Conservation (phyloP, 2,888 invertebrate genomes). For the Operophtera brumata region DNA sequence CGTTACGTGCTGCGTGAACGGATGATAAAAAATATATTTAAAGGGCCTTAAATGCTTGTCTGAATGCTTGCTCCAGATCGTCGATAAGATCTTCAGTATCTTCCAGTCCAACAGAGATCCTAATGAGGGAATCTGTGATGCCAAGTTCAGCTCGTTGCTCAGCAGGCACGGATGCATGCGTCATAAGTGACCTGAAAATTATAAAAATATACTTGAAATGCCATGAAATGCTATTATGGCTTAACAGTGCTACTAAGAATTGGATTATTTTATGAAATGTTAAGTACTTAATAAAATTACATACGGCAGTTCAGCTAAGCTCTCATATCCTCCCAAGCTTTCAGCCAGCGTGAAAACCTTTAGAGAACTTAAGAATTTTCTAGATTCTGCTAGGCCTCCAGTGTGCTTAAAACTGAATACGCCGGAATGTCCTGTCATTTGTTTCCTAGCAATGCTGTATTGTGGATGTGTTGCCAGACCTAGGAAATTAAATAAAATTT, state of each 20-base stretch:
- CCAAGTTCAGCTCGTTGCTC: slow-evolving; percentile 86
- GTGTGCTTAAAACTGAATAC: slow-evolving; percentile 94
- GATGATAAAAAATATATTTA: neutral
- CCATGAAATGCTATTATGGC: too few relatives aligned
- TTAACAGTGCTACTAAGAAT: neutral
- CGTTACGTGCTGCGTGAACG: neutral
- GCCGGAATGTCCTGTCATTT: slow-evolving; percentile 94
- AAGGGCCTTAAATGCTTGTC: slow-evolving; percentile 59
- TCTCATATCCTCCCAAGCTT: slow-evolving; percentile 97
- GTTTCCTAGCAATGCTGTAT: slow-evolving; percentile 87
- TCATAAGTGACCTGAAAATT: slow-evolving; percentile 90
- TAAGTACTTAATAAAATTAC: slow-evolving; percentile 50
- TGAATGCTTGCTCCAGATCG: slow-evolving; percentile 92
- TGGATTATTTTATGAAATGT: neutral
- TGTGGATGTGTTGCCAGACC: slow-evolving; percentile 93
- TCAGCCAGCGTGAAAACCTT: slow-evolving; percentile 94
- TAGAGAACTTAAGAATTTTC: slow-evolving; percentile 86
- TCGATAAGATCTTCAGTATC: slow-evolving; percentile 90
- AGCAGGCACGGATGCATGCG: slow-evolving; percentile 94
- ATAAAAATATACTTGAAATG: neutral
- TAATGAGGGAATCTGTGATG: slow-evolving; percentile 91
- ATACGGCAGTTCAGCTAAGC: slow-evolving; percentile 96
- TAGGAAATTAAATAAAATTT: slow-evolving; percentile 40
- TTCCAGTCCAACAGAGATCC: slow-evolving; percentile 95
- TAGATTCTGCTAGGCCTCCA: slow-evolving; percentile 87